phyloP scores from a whole-genome alignment of 2,113 vertebrate species.

The Danio rerio region GRCz12tu NC_133181.1:19582001-19582500 shows the following conservation, averaged over 20 bases:
- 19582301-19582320: not conserved
- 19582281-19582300: conserved; percentile 80
- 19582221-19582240: conserved; percentile 94
- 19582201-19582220: conserved; percentile 86
- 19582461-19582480: conserved; percentile 80
- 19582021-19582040: too few relatives aligned
- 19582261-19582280: conserved; percentile 93
- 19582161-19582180: conserved; percentile 91
- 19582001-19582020: too few relatives aligned
- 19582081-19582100: too few relatives aligned
- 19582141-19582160: not conserved
- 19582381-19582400: conserved; percentile 86
- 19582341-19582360: conserved; percentile 5
- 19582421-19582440: conserved; percentile 86
- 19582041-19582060: too few relatives aligned
- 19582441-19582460: conserved; percentile 86
- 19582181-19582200: conserved; percentile 84
- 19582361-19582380: conserved; percentile 89
- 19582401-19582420: conserved; percentile 86
- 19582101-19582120: not conserved
- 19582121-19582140: not conserved
- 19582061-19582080: too few relatives aligned
- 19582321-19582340: not conserved
- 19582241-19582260: conserved; percentile 95
- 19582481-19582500: not conserved